Base-by-base conservation (phyloP, 2,888 invertebrate species). In the Merodon equestris region DNA sequence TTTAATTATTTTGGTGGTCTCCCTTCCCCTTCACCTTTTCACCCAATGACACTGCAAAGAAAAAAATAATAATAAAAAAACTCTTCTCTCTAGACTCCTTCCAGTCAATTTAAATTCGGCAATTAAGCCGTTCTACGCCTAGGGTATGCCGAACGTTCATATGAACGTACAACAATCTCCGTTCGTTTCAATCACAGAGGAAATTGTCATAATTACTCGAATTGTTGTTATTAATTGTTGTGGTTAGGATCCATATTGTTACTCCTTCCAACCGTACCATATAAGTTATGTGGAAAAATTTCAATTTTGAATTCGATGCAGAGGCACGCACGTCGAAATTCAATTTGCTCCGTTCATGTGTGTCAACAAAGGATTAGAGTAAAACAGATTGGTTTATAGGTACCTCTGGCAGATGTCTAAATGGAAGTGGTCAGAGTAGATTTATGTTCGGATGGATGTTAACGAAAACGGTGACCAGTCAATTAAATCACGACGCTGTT, bases 191-290 rank as follows among this genome's bases (percentile, higher is more conserved):
- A 5, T 40, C 40, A 3, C 40, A 15, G 17, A 34, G 63, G 40
- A 74, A 73, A 60, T 60, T 70, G 79, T 68, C 64, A 70, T 74
- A 79, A 79, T 79, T 68, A 70, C n/a, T n/a, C n/a, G n/a, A n/a
- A n/a, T 79, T 79, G 70, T 79, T 79, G 70, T 74, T 79, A 74
- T 79, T 70, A 60, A 74, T 53, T 45, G 54, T 9, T 40, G 60
- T 38, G 74, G 74, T 74, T 58, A 40, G 70, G 50, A 57, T 56
- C 60, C 44, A 58, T 56, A 40, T 9, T 79, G 61, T 68, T 74
- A 64, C 68, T 70, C 50, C 44, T 58, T 63, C 53, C 68, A 51
- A 58, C 5, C 27, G 63, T 9, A 48, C 47, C 53, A 27, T 7
- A 53, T 64, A 74, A 74, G 70, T 79, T 60, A 74, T 79, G 58